Evolutionary conservation across 2,888 invertebrate genomes (phyloP), one percentile per base, ranked within the genome.

Genomic region (Sphecodes monilicornis): DNA sequence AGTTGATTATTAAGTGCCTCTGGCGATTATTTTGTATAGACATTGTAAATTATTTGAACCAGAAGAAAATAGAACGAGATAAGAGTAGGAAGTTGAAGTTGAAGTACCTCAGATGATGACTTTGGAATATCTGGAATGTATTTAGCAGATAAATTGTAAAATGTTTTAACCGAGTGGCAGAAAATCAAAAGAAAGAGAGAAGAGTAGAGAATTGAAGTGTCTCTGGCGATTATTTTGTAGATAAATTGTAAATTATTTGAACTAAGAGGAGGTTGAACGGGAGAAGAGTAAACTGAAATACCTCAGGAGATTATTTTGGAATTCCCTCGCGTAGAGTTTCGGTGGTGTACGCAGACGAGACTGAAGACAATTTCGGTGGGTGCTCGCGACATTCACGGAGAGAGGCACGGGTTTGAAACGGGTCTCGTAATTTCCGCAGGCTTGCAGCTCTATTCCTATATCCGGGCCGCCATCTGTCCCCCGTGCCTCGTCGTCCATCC

Each of bases 401-500:
- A 50, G 46, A 26, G 46, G 79, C 41, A 54, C 36, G 50, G 50
- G 39, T 18, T 41, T 50, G 77, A 89, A 88, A 82, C 89, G 82
- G 80, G 70, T 87, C 82, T 79, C 80, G 88, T 89, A 91, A 91
- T 91, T 88, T 91, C 91, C 91, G 89, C 84, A 86, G 84, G 82
- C 86, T 88, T 82, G 84, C 68, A 88, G 78, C 90, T 87, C 85
- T 73, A 89, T 86, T 78, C 88, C 89, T 85, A 91, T 91, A 92
- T 92, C 92, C 91, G 91, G 90, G 41, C 84, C 78, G 84, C 85
- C 88, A 89, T 91, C 90, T 90, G 88, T 87, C 86, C 88, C 87
- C 78, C 68, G 36, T 74, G 68, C 46, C 72, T 46, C 86, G 87
- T 85, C 92, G 93, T 94, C 91, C 92, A 93, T 94, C 93, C 93